phyloP scores from a whole-genome alignment of 2,888 invertebrate species.

The Tholera decimalis region DNA sequence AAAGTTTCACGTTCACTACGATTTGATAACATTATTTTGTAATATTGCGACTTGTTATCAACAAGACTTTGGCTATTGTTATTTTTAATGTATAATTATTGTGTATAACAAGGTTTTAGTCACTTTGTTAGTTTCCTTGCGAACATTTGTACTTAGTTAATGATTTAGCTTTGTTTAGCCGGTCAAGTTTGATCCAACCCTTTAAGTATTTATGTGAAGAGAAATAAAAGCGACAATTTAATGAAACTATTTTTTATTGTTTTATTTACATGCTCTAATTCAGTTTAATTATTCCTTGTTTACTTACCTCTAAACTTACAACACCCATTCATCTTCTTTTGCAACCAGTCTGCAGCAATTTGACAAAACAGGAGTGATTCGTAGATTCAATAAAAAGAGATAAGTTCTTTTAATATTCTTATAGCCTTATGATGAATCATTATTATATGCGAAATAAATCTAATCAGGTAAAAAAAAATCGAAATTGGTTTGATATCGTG shows the following conservation, averaged over 20 bases:
- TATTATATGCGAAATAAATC: background rate
- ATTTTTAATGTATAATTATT: slow-evolving; percentile 73
- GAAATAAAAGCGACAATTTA: slow-evolving; percentile 86
- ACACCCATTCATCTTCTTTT: too few species aligned
- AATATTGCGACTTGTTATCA: slow-evolving; percentile 39
- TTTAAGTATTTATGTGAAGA: slow-evolving; percentile 89
- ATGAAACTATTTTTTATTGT: slow-evolving; percentile 74
- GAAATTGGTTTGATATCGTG: too few species aligned
- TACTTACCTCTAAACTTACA: background rate
- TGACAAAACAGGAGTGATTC: background rate
- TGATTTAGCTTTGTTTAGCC: slow-evolving; percentile 78
- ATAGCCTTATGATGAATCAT: background rate
- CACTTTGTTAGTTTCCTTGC: slow-evolving; percentile 82
- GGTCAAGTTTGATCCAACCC: slow-evolving; percentile 76
- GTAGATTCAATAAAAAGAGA: background rate
- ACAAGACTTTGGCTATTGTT: slow-evolving; percentile 68
- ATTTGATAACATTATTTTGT: slow-evolving; percentile 19
- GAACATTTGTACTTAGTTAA: slow-evolving; percentile 83
- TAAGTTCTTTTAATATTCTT: background rate
- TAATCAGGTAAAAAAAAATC: background rate
- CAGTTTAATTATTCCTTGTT: background rate
- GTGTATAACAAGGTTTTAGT: slow-evolving; percentile 78
- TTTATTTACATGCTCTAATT: slow-evolving; percentile 68
- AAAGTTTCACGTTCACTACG: slow-evolving; percentile 17
- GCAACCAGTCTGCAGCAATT: background rate